Evolutionary conservation across 2,888 invertebrate species (phyloP), one percentile per base, ranked within the genome.

Genomic region (Holacanthella duospinosa): DNA sequence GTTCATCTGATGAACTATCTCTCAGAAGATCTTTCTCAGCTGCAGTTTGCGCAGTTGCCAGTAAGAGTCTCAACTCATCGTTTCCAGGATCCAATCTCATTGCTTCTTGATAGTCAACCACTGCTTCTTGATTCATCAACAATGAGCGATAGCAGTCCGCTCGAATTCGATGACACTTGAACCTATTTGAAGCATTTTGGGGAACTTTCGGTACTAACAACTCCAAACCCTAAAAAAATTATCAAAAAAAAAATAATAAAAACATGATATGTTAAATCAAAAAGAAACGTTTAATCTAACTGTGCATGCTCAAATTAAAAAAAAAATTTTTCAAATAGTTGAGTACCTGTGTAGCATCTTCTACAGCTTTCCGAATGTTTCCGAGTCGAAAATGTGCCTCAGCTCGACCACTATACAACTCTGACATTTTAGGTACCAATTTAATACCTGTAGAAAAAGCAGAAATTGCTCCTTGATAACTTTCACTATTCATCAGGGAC

Each of bases 381-480:
- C 84, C 85, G 67, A 86, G 74, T 24, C 84, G 84, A 64, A 89
- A 83, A 75, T 92, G 90, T n/a, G 88, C 87, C 36, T 86, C 86
- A 0, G 89, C 86, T 75, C 92, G 80, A 71, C 86, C 88, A 0
- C 87, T 82, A 75, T 84, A 90, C 57, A 91, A 80, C 74, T 85
- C 84, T 0, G 86, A 83, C 76, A 87, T 80, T 73, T 86, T 85
- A 60, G 85, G 83, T 43, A 86, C 85, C 25, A 90, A 77, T 68
- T 85, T 82, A 62, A 91, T 85, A 1, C 88, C 91, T 75, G 88
- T 87, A 29, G 84, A 82, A 75, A 88, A 91, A 9, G 89, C 91
- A 75, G 88, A 90, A 59, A 91, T 80, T 0, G 91, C 91, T 1
- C 86, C 89, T 63, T 87, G 79, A 75, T 84, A 87, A 77, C 91